Conservation (phyloP, 2,797 vertebrate species). For the Pangasius djambal region DNA sequence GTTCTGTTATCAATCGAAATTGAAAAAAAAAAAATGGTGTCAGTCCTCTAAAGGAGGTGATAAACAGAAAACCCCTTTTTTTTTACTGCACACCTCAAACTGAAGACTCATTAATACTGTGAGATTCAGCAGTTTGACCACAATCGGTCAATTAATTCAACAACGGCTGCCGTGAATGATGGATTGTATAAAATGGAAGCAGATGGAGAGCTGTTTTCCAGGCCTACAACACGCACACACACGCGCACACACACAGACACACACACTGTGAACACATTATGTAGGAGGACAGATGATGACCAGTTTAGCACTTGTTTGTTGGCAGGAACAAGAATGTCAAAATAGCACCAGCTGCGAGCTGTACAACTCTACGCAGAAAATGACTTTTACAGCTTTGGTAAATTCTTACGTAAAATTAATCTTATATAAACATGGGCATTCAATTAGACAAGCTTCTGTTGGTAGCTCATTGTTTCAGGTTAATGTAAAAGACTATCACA, state of each 20-base stretch:
- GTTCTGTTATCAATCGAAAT: background rate
- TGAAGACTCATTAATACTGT: slow-evolving; percentile 53
- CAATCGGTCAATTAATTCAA: slow-evolving; percentile 51
- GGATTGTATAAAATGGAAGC: slow-evolving; percentile 51
- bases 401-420: slow-evolving; percentile 17
- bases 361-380: slow-evolving; percentile 2
- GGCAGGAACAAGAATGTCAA: slow-evolving; percentile 45
- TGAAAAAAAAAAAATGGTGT: background rate
- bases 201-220: slow-evolving; percentile 48
- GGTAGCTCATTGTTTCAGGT: background rate
- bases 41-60: background rate
- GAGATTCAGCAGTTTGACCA: slow-evolving; percentile 53
- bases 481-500: background rate
- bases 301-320: slow-evolving; percentile 45
- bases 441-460: background rate
- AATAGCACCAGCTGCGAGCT: slow-evolving; percentile 34
- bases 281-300: slow-evolving; percentile 46
- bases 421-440: background rate
- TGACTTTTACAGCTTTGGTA: slow-evolving; percentile 22
- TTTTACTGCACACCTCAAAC: slow-evolving; percentile 33
- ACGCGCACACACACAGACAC: slow-evolving; percentile 26
- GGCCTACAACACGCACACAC: slow-evolving; percentile 31
- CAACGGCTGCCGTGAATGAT: slow-evolving; percentile 46
- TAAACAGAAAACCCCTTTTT: background rate
- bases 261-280: slow-evolving; percentile 43